These are phyloP conservation scores for Ophioninae sp. DNA, from an alignment of 2,888 invertebrate species.

Conservation along the genomic window DNA sequence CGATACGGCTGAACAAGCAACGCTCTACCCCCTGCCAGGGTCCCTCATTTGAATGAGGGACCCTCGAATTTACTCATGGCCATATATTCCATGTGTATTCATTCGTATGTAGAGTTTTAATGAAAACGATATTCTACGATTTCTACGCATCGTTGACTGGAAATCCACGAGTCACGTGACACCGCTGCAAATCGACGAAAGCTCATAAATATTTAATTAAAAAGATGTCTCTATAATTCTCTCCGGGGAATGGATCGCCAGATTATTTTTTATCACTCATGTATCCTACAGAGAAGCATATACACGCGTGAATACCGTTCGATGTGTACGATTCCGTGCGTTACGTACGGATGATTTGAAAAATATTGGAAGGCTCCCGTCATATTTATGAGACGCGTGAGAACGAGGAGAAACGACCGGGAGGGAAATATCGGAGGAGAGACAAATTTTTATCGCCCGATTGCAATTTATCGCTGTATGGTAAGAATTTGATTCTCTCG, in stretches of 20 bases:
- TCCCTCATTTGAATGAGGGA: conserved; percentile 28
- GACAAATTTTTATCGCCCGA: conserved; percentile 47
- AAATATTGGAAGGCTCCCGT: conserved; percentile 27
- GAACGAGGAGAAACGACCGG: not conserved
- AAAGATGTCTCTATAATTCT: conserved; percentile 54
- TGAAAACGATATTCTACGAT: conserved; percentile 33
- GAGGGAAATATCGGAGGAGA: conserved; percentile 5
- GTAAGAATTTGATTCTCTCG: conserved; percentile 11
- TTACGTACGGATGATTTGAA: conserved; percentile 3
- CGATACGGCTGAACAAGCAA: conserved; percentile 37
- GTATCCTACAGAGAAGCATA: not conserved
- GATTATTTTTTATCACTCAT: conserved; percentile 46
- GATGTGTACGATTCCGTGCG: not conserved
- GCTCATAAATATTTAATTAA: conserved; percentile 61
- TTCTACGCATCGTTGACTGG: conserved; percentile 18
- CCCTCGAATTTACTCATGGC: not conserved
- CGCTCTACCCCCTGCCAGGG: conserved; percentile 7
- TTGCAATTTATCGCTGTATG: not conserved
- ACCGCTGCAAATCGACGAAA: conserved; percentile 51
- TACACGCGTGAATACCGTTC: not conserved
- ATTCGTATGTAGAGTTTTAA: not conserved
- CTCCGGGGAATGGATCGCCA: conserved; percentile 22
- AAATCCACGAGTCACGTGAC: conserved; percentile 49
- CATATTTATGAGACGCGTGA: conserved; percentile 44
- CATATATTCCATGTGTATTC: not conserved